Percentiles rank a stretch among this genome's conserved stretches.
These are phyloP conservation scores for Mesocentrotus franciscanus DNA, from an alignment of 53 echinoderm and acorn worm genomes.

Conservation along the genomic window DNA sequence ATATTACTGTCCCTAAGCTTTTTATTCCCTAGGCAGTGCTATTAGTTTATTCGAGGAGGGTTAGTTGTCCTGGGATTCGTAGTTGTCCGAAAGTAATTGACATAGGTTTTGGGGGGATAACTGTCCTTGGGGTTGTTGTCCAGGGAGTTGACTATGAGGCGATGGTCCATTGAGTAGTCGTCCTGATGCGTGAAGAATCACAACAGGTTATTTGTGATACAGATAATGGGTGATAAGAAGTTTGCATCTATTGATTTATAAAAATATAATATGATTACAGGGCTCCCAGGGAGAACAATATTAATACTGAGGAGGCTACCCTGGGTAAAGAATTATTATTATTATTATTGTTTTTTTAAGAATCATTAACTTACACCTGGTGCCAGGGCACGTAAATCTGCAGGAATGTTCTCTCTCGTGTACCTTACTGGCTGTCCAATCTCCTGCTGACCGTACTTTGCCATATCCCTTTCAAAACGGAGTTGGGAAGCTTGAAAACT, in stretches of 20 bases:
- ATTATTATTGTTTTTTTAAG: not conserved
- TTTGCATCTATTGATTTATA: not conserved
- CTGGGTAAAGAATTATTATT: no score
- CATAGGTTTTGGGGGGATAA: no score
- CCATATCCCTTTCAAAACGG: conserved; percentile 38
- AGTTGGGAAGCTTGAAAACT: conserved; percentile 18
- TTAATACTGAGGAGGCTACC: no score
- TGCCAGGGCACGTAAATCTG: conserved; percentile 19
- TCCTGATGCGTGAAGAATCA: not conserved
- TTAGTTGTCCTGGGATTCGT: no score
- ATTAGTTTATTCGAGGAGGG: no score
- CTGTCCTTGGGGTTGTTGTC: no score
- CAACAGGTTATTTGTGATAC: not conserved
- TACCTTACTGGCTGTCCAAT: not conserved
- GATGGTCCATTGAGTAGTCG: not conserved
- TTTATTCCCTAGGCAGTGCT: no score
- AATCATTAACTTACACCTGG: not conserved
- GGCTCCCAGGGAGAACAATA: no score
- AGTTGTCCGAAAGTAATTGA: no score
- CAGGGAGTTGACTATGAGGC: not conserved
- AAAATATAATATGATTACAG: no score
- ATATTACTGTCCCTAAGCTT: no score
- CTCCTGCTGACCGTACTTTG: not conserved
- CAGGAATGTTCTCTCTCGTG: conserved; percentile 20
- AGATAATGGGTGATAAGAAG: not conserved